Evolutionary conservation across 2,113 vertebrate species (phyloP), one percentile per base, ranked within the genome.

Genomic region (Rhinopomastus cyanomelas): DNA sequence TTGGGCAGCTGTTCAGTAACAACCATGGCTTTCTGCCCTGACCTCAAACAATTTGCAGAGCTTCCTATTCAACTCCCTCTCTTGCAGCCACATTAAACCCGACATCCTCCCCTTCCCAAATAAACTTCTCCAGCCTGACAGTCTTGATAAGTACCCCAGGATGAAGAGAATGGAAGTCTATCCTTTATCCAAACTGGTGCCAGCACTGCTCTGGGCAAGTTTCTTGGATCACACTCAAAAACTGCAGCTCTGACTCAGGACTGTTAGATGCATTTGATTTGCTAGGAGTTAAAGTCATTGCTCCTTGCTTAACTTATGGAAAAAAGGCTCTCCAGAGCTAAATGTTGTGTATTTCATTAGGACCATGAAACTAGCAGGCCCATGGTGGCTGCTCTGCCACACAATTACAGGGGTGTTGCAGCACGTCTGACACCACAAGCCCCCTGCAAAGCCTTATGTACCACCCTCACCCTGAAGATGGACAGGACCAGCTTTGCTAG

Each of bases 401-500:
- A 17, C 32, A 59, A 36, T 64, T 49, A 36, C 26, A 62, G 11
- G 5, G 4, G 5, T 27, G 25, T 9, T 71, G 71, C 2, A 2
- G 56, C 26, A 15, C 1, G 13, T 37, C 61, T 59, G 62, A 57
- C 36, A 29, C 12, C 1, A 0, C 4, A 17, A 82, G 20, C 23
- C 29, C 36, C 13, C 9, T 26, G 11, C 29, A 30, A n/a, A 27
- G n/a, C 23, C 18, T 61, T 26, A 0, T 16, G 12, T 17, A 29
- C 34, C 6, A 4, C 25, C 22, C 21, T 59, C 1, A 5, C 12
- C 32, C 36, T 37, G 20, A 39, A n/a, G 53, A 55, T 0, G 2
- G 44, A 52, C 62, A 68, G 29, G 27, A 81, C 25, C 30, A 5
- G 3, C 30, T 68, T 69, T 32, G 21, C 16, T 29, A 3, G 1